These are phyloP conservation scores for Phallusia fumigata DNA, from an alignment of 23 tunicate genomes.

Conservation along the genomic window DNA sequence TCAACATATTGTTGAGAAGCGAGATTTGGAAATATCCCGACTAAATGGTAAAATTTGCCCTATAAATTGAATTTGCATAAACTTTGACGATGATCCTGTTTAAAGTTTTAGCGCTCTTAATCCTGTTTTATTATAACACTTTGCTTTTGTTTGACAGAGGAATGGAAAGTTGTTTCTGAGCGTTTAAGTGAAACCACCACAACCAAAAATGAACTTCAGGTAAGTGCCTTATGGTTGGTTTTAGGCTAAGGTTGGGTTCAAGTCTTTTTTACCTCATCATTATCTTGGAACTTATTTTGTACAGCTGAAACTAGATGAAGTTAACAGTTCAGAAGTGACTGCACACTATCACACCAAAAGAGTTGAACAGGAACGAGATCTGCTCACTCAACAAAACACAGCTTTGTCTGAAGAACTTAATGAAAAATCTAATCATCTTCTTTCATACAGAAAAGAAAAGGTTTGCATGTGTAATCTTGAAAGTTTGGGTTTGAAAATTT, in stretches of 20 bases:
- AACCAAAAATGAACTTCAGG: slow-evolving; percentile 58
- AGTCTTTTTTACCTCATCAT: too few species aligned
- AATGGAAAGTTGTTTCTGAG: slow-evolving; percentile 75
- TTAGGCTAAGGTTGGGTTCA: too few species aligned
- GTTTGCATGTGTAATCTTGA: not conserved
- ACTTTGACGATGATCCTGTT: too few species aligned
- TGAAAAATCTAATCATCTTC: slow-evolving; percentile 40
- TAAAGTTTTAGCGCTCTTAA: too few species aligned
- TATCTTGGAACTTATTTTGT: not conserved
- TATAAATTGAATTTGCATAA: too few species aligned
- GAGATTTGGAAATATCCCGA: slow-evolving; percentile 69
- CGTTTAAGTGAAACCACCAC: slow-evolving; percentile 38
- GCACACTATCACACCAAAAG: slow-evolving; percentile 61
- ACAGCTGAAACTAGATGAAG: slow-evolving; percentile 72
- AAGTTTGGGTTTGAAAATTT: not conserved
- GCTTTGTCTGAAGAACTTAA: slow-evolving; percentile 47
- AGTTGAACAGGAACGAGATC: slow-evolving; percentile 72
- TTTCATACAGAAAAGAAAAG: slow-evolving; percentile 38
- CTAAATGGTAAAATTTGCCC: slow-evolving; percentile 34
- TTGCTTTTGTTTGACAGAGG: slow-evolving; percentile 29
- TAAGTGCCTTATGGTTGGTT: too few species aligned
- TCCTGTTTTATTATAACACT: not conserved
- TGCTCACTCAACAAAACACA: slow-evolving; percentile 45
- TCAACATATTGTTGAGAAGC: slow-evolving; percentile 66
- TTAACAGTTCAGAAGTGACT: slow-evolving; percentile 58